Evolutionary conservation across 2,797 vertebrate genomes (phyloP).

Genomic region (Parambassis ranga): DNA sequence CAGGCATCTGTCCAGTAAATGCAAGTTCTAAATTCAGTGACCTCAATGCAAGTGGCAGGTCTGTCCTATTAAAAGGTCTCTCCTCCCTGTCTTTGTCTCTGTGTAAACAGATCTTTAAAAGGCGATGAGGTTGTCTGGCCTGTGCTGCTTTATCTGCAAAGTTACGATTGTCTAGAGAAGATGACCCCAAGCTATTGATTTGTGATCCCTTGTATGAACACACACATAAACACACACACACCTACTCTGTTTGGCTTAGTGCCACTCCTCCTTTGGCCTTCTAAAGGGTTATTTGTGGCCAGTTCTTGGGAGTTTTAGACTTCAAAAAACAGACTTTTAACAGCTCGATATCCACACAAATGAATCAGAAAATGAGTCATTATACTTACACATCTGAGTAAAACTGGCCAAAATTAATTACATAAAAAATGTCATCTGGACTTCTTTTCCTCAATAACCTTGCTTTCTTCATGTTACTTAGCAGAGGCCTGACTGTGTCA

Average conservation of each 20-base stretch:
- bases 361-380: background rate
- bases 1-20: conserved; percentile 65
- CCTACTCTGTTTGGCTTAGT: conserved; percentile 35
- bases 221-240: conserved; percentile 7
- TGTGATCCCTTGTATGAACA: conserved; percentile 45
- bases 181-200: conserved; percentile 70
- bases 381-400: background rate
- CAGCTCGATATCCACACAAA: background rate
- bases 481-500: conserved; percentile 68
- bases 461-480: conserved; percentile 56
- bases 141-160: conserved; percentile 66
- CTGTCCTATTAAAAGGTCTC: conserved; percentile 76
- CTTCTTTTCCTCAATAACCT: conserved; percentile 32
- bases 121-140: conserved; percentile 53
- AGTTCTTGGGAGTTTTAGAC: conserved; percentile 12
- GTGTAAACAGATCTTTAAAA: conserved; percentile 72
- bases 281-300: conserved; percentile 64
- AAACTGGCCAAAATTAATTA: conserved; percentile 22
- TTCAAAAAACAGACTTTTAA: conserved; percentile 14
- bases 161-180: conserved; percentile 65
- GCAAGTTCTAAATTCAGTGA: conserved; percentile 54
- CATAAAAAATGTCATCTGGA: conserved; percentile 42
- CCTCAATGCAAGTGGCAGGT: conserved; percentile 71
- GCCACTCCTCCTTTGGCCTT: conserved; percentile 55
- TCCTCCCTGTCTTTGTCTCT: conserved; percentile 57